Evolutionary conservation across 2,888 invertebrate genomes (phyloP).

Genomic region (Cryptophagus acutangulus): DNA sequence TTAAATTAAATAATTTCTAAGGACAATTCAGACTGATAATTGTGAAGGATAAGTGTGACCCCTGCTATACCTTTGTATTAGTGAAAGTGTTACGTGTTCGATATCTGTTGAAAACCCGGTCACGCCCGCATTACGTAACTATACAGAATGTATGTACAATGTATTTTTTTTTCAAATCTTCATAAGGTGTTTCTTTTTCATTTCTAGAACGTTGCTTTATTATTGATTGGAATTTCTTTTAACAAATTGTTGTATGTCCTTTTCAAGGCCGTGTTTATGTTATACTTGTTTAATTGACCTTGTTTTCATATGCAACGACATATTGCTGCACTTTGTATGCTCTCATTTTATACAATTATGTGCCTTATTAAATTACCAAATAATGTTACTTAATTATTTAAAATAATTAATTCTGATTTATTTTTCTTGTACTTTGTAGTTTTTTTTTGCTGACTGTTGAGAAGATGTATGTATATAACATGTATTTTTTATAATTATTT

Average conservation of each 20-base stretch:
- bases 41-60: constrained; percentile 22
- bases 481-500: constrained; percentile 2
- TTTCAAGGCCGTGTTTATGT: neutral
- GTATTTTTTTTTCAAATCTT: constrained; percentile 17
- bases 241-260: no score
- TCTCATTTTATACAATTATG: constrained; percentile 8
- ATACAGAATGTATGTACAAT: constrained; percentile 30
- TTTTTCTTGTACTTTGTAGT: neutral
- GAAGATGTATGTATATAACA: constrained; percentile 3
- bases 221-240: neutral
- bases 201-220: constrained; percentile 20
- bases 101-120: constrained; percentile 22
- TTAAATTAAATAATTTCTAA: constrained; percentile 40
- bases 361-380: constrained; percentile 24
- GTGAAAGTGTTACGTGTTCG: constrained; percentile 34
- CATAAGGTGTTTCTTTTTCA: constrained; percentile 19
- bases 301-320: constrained; percentile 5
- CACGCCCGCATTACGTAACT: constrained; percentile 35
- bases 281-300: constrained; percentile 2
- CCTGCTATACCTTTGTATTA: constrained; percentile 21
- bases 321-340: neutral
- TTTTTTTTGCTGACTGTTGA: neutral
- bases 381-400: constrained; percentile 8
- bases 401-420: neutral
- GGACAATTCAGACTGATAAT: constrained; percentile 3